Conservation (phyloP, 2,797 vertebrate genomes). For the Picus viridis region DNA sequence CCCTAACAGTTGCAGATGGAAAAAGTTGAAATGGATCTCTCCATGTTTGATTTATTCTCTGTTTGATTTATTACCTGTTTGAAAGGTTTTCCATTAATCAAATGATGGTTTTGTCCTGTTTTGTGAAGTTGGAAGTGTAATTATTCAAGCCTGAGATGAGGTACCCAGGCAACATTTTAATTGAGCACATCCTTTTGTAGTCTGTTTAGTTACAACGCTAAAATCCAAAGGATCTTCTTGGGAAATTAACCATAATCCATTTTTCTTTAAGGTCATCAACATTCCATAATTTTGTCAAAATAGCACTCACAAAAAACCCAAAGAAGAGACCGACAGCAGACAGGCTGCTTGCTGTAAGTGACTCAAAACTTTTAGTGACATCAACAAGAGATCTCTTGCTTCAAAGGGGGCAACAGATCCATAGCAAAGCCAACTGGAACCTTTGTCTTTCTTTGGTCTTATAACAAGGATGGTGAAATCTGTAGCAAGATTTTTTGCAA, state of each 20-base stretch:
- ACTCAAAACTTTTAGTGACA: background rate
- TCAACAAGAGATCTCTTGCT: background rate
- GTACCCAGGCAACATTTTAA: background rate
- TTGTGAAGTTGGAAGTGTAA: background rate
- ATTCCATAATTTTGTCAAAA: conserved; percentile 98
- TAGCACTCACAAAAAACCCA: conserved; percentile 96
- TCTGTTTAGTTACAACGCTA: background rate
- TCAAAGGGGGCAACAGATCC: background rate
- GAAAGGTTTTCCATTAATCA: no score
- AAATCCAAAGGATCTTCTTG: background rate
- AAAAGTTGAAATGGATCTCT: background rate
- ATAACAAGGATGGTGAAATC: fast-evolving
- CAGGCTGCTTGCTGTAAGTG: conserved; percentile 91
- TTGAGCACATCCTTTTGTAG: background rate
- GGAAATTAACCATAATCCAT: background rate
- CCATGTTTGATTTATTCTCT: no score
- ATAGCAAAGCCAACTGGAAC: background rate
- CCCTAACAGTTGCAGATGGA: background rate
- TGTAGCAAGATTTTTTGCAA: background rate
- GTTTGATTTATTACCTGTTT: background rate
- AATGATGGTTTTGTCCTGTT: no score
- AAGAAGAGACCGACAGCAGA: conserved; percentile 97
- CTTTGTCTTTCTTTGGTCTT: background rate
- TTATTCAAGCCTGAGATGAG: background rate
- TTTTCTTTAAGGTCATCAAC: conserved; percentile 85